phyloP scores from a whole-genome alignment of 2,797 vertebrate genomes.

The Clarias platycephalus region DNA sequence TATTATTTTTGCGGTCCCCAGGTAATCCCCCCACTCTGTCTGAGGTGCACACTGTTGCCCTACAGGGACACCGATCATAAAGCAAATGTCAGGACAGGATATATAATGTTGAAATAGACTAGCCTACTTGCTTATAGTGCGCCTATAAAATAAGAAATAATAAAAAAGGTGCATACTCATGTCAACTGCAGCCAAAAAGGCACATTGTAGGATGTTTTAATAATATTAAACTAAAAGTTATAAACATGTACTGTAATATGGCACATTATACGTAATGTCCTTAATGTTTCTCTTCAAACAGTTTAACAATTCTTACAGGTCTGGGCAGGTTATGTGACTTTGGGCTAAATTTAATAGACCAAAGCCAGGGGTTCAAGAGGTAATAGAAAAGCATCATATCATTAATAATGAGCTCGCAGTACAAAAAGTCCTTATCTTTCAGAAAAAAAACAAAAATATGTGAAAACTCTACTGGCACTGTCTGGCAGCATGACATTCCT shows the following conservation, averaged over 20 bases:
- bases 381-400: conserved; percentile 19
- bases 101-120: conserved; percentile 28
- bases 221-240: not conserved
- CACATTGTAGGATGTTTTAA: conserved; percentile 14
- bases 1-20: conserved; percentile 31
- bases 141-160: too few relatives aligned
- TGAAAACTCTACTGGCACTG: not conserved
- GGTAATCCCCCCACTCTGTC: conserved; percentile 26
- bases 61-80: conserved; percentile 36
- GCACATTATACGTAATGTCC: not conserved
- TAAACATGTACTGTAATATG: not conserved
- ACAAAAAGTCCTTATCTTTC: conserved; percentile 16
- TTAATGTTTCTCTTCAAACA: not conserved
- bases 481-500: not conserved
- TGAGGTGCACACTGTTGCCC: conserved; percentile 35
- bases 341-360: conserved; percentile 3
- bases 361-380: not conserved
- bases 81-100: conserved; percentile 24
- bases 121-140: not conserved
- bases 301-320: conserved; percentile 4
- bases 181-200: conserved; percentile 1
- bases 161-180: not conserved
- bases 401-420: conserved; percentile 36
- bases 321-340: not conserved
- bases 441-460: not conserved